Evolutionary conservation across 2,797 vertebrate genomes (phyloP).

Genomic region (Xenentodon cancila): DNA sequence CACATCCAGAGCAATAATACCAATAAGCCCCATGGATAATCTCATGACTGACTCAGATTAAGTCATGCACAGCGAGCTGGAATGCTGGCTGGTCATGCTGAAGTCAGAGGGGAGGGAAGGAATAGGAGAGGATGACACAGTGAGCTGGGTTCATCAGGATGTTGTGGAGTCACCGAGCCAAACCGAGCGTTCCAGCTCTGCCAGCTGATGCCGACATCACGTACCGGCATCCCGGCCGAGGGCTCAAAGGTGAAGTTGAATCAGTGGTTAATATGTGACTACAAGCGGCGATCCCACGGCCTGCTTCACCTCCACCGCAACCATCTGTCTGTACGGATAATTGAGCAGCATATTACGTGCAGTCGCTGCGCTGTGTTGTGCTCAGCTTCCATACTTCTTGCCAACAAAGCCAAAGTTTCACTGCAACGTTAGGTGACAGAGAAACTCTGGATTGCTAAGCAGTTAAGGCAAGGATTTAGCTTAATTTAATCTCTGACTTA

Average conservation of each 20-base stretch:
- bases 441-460: conserved; percentile 4
- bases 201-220: conserved; percentile 6
- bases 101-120: conserved; percentile 13
- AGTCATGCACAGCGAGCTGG: conserved; percentile 61
- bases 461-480: neutral
- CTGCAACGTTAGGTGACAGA: conserved; percentile 8
- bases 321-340: conserved; percentile 58
- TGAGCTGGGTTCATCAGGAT: conserved; percentile 22
- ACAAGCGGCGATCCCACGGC: conserved; percentile 51
- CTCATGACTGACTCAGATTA: conserved; percentile 80
- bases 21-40: conserved; percentile 80
- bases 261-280: conserved; percentile 68
- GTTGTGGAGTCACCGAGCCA: conserved; percentile 19
- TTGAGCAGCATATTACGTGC: conserved; percentile 56
- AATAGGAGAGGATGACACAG: conserved; percentile 16
- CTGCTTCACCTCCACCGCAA: conserved; percentile 49
- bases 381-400: conserved; percentile 36
- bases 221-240: neutral
- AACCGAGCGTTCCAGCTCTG: conserved; percentile 33
- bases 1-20: conserved; percentile 79
- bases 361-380: conserved; percentile 41
- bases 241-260: conserved; percentile 59
- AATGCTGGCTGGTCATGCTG: conserved; percentile 41
- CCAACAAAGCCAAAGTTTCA: conserved; percentile 38
- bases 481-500: neutral